Conservation (phyloP, 2,113 vertebrate genomes). For the Thermophis baileyi region DNA sequence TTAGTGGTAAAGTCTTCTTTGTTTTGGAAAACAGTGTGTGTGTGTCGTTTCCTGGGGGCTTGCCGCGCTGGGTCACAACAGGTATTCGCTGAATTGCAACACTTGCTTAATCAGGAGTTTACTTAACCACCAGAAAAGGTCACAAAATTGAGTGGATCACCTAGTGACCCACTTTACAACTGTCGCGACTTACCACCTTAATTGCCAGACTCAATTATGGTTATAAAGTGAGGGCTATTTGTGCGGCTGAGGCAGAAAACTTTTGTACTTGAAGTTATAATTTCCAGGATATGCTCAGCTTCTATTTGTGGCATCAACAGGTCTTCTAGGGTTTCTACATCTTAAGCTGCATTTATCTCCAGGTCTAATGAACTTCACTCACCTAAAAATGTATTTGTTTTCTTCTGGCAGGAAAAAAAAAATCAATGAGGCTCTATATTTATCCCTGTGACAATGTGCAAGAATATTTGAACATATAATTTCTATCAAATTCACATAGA, state of each 20-base stretch:
- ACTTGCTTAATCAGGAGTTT: not conserved
- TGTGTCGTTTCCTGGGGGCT: no score
- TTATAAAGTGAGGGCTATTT: not conserved
- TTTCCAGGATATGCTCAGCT: not conserved
- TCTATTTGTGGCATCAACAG: not conserved
- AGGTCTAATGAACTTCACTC: not conserved
- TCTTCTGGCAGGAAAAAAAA: not conserved
- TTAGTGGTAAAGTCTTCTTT: no score
- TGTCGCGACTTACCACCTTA: not conserved
- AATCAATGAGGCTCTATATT: not conserved
- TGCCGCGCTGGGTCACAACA: no score
- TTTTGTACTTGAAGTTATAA: not conserved
- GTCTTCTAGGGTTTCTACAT: not conserved
- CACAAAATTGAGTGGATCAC: not conserved
- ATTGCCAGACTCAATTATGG: not conserved
- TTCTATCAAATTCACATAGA: not conserved
- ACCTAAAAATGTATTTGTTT: not conserved
- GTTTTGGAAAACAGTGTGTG: no score
- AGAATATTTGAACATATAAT: not conserved
- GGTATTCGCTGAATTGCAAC: not conserved
- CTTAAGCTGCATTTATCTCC: not conserved
- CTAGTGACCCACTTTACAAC: not conserved
- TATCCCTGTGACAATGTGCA: not conserved
- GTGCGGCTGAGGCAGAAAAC: not conserved
- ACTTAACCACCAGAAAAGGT: not conserved